A percentile compares a stretch with the other conserved stretches of the same genome.
Evolutionary conservation across 2,888 invertebrate species (phyloP).

Genomic region (Lasioglossum vierecki): DNA sequence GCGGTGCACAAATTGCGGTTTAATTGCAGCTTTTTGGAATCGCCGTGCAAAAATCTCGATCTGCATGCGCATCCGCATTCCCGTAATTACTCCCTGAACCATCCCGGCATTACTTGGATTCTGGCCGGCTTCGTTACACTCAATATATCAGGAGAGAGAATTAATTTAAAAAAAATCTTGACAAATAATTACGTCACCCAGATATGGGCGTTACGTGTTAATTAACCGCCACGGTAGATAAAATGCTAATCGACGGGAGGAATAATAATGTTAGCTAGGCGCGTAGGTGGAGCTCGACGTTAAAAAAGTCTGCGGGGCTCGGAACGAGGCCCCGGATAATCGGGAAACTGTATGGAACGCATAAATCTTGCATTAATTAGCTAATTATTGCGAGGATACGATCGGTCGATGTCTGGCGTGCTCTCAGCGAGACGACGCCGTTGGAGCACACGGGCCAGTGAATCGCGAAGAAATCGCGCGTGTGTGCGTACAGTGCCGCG

Average conservation of each 20-base stretch:
- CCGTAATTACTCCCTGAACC: not conserved
- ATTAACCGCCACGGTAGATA: not conserved
- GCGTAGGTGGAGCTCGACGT: not conserved
- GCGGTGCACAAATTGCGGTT: not conserved
- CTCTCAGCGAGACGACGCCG: slow-evolving; percentile 66
- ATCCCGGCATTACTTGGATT: not conserved
- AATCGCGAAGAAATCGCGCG: slow-evolving; percentile 70
- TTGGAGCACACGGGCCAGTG: slow-evolving; percentile 61
- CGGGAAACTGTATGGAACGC: slow-evolving; percentile 52
- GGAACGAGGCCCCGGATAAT: slow-evolving; percentile 44
- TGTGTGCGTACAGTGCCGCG: slow-evolving; percentile 24
- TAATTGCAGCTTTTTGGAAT: not conserved
- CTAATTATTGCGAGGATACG: slow-evolving; percentile 69
- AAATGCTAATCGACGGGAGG: not conserved
- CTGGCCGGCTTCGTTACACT: not conserved
- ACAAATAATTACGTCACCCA: slow-evolving; percentile 8
- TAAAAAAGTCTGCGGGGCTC: not conserved
- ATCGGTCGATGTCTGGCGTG: slow-evolving; percentile 58
- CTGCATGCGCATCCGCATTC: slow-evolving; percentile 7
- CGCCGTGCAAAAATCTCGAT: not conserved
- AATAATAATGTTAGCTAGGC: not conserved
- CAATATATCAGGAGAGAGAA: not conserved
- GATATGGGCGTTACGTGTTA: not conserved
- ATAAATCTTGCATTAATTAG: slow-evolving; percentile 63
- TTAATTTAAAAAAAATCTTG: not conserved